A percentile compares a stretch with the other conserved stretches of the same genome.
These are phyloP conservation scores for Tethea ocularis DNA, from an alignment of 2,888 invertebrate species.

Conservation along the genomic window DNA sequence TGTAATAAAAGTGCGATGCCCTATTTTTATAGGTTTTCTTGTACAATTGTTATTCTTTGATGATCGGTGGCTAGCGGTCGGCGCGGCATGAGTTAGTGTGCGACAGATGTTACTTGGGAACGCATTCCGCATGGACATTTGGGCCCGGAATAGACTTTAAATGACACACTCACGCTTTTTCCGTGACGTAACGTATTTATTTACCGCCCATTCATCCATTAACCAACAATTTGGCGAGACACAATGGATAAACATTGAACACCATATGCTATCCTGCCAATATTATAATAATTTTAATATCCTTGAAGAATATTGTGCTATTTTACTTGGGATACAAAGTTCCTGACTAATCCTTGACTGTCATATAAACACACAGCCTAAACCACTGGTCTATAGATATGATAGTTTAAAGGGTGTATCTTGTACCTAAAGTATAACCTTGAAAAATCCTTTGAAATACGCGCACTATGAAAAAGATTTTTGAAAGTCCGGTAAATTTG, in stretches of 20 bases:
- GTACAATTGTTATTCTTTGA: slow-evolving; percentile 27
- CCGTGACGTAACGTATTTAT: slow-evolving; percentile 11
- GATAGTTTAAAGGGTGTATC: too few relatives aligned
- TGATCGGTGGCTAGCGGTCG: slow-evolving; percentile 18
- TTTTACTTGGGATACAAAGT: too few relatives aligned
- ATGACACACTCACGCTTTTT: slow-evolving; percentile 42
- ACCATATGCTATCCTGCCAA: background rate
- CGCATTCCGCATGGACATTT: slow-evolving; percentile 58
- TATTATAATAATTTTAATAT: too few relatives aligned
- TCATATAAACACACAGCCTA: too few relatives aligned
- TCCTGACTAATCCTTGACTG: too few relatives aligned
- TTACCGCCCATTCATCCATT: slow-evolving; percentile 9
- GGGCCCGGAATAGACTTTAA: slow-evolving; percentile 57
- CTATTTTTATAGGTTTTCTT: slow-evolving; percentile 6
- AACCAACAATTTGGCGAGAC: slow-evolving; percentile 8
- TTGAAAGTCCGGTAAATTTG: too few relatives aligned
- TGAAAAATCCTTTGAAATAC: too few relatives aligned
- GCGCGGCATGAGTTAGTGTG: slow-evolving; percentile 67
- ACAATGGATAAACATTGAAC: slow-evolving; percentile 4
- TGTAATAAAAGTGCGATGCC: slow-evolving; percentile 2
- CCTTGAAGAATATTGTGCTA: too few relatives aligned
- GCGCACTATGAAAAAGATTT: too few relatives aligned
- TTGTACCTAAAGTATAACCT: too few relatives aligned
- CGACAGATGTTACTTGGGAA: slow-evolving; percentile 63
- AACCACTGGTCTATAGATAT: too few relatives aligned